A percentile compares a stretch with the other conserved stretches of the same genome.
Evolutionary conservation across 2,888 invertebrate species (phyloP).

Genomic region (Galerucella nymphaeae): DNA sequence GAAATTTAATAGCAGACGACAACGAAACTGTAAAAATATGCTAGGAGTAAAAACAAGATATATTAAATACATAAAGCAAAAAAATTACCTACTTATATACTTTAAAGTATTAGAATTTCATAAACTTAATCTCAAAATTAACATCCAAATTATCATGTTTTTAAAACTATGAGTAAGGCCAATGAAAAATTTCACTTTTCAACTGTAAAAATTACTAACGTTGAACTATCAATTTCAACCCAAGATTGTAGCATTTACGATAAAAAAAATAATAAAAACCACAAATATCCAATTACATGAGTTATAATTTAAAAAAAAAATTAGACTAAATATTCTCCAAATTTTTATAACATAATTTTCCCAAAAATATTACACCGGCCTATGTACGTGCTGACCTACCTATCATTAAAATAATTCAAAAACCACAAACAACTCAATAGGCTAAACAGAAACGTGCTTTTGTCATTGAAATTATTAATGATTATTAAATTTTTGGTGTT

Average conservation of each 20-base stretch:
- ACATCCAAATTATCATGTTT: no score
- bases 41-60: no score
- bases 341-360: slow-evolving; percentile 8
- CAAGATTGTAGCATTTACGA: background rate
- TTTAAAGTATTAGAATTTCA: no score
- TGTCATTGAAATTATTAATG: slow-evolving; percentile 10
- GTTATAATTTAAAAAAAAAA: slow-evolving; percentile 7
- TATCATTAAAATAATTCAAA: slow-evolving; percentile 15
- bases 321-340: slow-evolving; percentile 3
- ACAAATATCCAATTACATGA: background rate
- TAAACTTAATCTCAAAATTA: no score
- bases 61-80: no score
- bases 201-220: background rate
- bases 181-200: no score
- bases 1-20: no score
- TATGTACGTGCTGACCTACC: slow-evolving; percentile 5
- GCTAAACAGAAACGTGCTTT: background rate
- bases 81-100: no score
- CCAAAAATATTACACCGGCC: slow-evolving; percentile 10
- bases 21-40: no score
- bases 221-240: background rate
- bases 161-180: no score
- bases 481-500: slow-evolving; percentile 4
- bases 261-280: background rate
- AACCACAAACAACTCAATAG: slow-evolving; percentile 10